Conservation (phyloP, 2,888 invertebrate species). For the Cheilosia impressa region DNA sequence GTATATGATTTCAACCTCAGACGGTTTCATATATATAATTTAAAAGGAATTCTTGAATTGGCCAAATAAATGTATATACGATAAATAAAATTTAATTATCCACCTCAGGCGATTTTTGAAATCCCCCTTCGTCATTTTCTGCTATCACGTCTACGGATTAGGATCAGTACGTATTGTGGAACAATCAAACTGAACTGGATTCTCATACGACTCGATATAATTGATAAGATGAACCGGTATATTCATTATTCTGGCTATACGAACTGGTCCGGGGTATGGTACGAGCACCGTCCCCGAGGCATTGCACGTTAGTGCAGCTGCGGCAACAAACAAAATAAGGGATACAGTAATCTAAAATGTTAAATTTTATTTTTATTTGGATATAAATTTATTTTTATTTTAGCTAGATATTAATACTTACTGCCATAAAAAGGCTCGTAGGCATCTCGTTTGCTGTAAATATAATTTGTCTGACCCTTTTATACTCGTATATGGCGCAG, state of each 20-base stretch:
- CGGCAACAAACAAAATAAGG: slow-evolving; percentile 6
- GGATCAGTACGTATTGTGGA: neutral
- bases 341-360: slow-evolving; percentile 28
- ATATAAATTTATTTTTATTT: too few relatives aligned
- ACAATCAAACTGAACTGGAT: slow-evolving; percentile 20
- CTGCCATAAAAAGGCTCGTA: slow-evolving; percentile 1
- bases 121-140: too few relatives aligned
- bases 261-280: slow-evolving; percentile 52
- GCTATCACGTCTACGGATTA: slow-evolving; percentile 8
- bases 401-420: slow-evolving; percentile 2
- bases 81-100: too few relatives aligned
- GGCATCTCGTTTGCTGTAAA: neutral
- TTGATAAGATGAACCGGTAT: slow-evolving; percentile 49
- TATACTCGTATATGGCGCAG: slow-evolving; percentile 25
- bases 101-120: too few relatives aligned
- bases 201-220: slow-evolving; percentile 16
- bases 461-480: slow-evolving; percentile 10
- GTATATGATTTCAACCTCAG: too few relatives aligned
- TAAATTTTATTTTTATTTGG: neutral
- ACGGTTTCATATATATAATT: too few relatives aligned
- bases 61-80: too few relatives aligned
- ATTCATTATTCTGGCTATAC: slow-evolving; percentile 49
- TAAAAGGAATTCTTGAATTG: too few relatives aligned
- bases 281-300: neutral
- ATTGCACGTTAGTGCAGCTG: neutral